Conservation (phyloP, 1,140 invertebrate genomes). For the Andrena cerasifolii region DNA sequence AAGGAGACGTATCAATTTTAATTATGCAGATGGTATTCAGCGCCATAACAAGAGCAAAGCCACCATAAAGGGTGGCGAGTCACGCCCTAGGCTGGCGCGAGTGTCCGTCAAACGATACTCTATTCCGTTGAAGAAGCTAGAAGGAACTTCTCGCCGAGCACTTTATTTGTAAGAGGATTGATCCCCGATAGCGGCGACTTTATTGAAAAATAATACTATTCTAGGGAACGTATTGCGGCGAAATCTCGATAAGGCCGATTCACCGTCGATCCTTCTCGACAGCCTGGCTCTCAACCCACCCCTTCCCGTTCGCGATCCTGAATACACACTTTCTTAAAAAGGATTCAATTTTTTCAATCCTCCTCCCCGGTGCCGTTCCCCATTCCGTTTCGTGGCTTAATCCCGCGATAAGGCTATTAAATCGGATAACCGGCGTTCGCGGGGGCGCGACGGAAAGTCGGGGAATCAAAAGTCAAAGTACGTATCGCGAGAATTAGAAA, state of each 20-base stretch:
- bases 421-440: constrained; percentile 24
- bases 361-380: neutral
- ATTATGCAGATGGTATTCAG: no score
- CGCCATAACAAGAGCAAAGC: no score
- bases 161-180: constrained; percentile 24
- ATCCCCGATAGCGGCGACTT: constrained; percentile 1
- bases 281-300: neutral
- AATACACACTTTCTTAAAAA: constrained; percentile 33
- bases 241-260: neutral
- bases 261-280: neutral
- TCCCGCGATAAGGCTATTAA: constrained; percentile 24
- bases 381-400: neutral
- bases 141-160: neutral
- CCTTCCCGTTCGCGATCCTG: neutral
- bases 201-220: constrained; percentile 23
- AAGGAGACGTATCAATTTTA: no score
- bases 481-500: constrained; percentile 36
- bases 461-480: constrained; percentile 21
- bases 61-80: no score
- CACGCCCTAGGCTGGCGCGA: no score
- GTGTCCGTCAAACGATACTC: no score
- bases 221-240: neutral
- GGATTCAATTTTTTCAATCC: constrained; percentile 23
- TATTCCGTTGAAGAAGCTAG: no score
- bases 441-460: constrained; percentile 10